These are phyloP conservation scores for Gasterosteus aculeatus DNA, from an alignment of 2,113 vertebrate genomes.

Conservation along the genomic window DNA sequence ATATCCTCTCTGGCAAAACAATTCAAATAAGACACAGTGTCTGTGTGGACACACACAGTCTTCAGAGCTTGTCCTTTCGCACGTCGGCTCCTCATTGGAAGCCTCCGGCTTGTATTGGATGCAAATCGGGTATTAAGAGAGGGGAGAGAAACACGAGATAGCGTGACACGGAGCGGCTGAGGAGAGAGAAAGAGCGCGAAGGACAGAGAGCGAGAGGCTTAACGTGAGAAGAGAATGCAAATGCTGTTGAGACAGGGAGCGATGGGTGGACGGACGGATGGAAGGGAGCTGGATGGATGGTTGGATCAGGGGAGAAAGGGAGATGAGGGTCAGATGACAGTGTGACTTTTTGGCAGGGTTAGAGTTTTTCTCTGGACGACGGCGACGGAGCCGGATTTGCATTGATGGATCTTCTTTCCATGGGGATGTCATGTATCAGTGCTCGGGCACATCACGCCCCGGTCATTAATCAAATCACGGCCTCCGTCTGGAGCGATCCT, in stretches of 20 bases:
- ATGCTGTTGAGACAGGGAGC: constrained; percentile 70
- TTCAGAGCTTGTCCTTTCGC: constrained; percentile 56
- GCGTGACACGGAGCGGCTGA: constrained; percentile 62
- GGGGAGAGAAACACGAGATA: constrained; percentile 77
- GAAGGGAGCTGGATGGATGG: constrained; percentile 56
- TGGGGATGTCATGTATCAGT: constrained; percentile 77
- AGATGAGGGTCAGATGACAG: constrained; percentile 76
- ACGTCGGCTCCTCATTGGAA: constrained; percentile 48
- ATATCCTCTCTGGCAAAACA: constrained; percentile 24
- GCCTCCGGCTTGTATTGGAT: constrained; percentile 70
- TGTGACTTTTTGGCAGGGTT: constrained; percentile 68
- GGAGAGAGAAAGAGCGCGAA: constrained; percentile 57
- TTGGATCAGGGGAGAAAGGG: constrained; percentile 60
- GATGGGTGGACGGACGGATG: constrained; percentile 36
- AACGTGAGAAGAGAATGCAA: constrained; percentile 79
- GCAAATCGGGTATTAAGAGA: constrained; percentile 78
- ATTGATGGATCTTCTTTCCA: constrained; percentile 83
- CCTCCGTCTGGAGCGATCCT: constrained; percentile 57
- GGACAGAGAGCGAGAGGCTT: constrained; percentile 62
- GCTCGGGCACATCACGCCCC: constrained; percentile 72
- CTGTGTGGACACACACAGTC: constrained; percentile 45
- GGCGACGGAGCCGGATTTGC: constrained; percentile 75
- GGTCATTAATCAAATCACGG: constrained; percentile 82
- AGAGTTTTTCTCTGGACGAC: constrained; percentile 66
- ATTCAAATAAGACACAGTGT: constrained; percentile 64